Evolutionary conservation across 2,797 vertebrate genomes (phyloP).

Genomic region (Microctenopoma stevenorrisi): DNA sequence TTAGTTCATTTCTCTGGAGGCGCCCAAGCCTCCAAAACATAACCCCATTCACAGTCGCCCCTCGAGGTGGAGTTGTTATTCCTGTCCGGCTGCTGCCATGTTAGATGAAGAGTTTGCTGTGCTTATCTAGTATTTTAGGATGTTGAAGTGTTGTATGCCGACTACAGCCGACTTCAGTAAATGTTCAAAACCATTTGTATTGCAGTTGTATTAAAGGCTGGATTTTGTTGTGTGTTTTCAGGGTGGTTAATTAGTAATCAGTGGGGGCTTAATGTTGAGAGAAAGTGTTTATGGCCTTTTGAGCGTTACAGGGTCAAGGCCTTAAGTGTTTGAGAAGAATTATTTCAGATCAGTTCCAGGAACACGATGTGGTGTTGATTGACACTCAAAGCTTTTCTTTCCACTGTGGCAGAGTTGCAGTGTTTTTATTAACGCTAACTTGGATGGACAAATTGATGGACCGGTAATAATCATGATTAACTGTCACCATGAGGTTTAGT

Average conservation of each 20-base stretch:
- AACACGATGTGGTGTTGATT: conserved; percentile 3
- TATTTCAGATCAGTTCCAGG: conserved; percentile 17
- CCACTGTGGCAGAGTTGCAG: neutral
- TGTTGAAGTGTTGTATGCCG: neutral
- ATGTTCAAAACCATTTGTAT: conserved; percentile 2
- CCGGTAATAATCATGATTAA: neutral
- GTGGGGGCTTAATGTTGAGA: conserved; percentile 3
- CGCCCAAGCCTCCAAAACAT: conserved; percentile 48
- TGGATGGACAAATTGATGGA: neutral
- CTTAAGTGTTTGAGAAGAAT: conserved; percentile 6
- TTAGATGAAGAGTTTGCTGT: conserved; percentile 14
- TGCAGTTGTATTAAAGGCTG: neutral
- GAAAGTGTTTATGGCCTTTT: conserved; percentile 27
- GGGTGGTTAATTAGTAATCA: conserved; percentile 32
- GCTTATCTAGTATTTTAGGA: neutral
- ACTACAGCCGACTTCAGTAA: neutral
- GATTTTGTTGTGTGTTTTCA: conserved; percentile 8
- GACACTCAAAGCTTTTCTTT: conserved; percentile 11
- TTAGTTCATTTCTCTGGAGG: conserved; percentile 61
- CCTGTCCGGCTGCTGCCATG: conserved; percentile 34
- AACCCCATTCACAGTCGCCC: conserved; percentile 49
- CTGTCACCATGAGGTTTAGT: neutral
- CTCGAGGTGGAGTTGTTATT: conserved; percentile 38
- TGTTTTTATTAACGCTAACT: conserved; percentile 4
- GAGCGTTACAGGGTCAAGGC: conserved; percentile 13